Evolutionary conservation across 2,797 vertebrate species (phyloP), one percentile per base, ranked within the genome.

Genomic region (Spinibarbus caldwelli): DNA sequence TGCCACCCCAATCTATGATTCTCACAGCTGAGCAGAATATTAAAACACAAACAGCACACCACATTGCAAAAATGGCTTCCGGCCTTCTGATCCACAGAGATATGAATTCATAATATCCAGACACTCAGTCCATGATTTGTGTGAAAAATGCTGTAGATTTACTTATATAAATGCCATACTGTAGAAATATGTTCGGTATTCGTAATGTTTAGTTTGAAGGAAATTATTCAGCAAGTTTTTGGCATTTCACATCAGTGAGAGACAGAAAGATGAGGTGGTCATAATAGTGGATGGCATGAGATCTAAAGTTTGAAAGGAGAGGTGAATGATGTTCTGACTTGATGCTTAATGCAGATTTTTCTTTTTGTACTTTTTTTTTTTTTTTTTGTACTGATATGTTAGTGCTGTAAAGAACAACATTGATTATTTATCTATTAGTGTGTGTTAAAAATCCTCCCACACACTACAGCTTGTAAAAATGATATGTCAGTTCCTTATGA

Each of bases 11-110:
- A 41, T 1, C 78, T 88, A 90, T 94, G 92, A 94, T 89, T 94
- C 88, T 87, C 88, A 90, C 92, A 94, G 92, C 93, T 93, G 93
- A 93, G 90, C 92, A 89, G 92, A 93, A 94, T 94, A 93, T 91
- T 92, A 93, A 94, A 91, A 90, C 87, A 45, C 26, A 85, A 67
- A 86, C 47, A 43, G 80, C 68, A 7, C 49, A 82, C 14, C 77
- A 73, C 36, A 34, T 71, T 47, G 80, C 36, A 78, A 85, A 70
- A 85, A 80, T 67, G 45, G 62, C 80, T 66, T 64, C 54, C n/a
- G 31, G 83, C 67, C 26, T 14, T 79, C 17, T 83, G 23, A 87
- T 85, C 19, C 57, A 84, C 21, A n/a, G 79, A 82, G 36, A 49
- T 45, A 47, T 38, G 75, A 82, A 82, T 82, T 78, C 43, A 62